Percentiles rank a stretch among this genome's conserved stretches.
These are phyloP conservation scores for Spongilla lacustris DNA, from an alignment of 37 sponge, comb jelly and placozoan species.

Conservation along the genomic window DNA sequence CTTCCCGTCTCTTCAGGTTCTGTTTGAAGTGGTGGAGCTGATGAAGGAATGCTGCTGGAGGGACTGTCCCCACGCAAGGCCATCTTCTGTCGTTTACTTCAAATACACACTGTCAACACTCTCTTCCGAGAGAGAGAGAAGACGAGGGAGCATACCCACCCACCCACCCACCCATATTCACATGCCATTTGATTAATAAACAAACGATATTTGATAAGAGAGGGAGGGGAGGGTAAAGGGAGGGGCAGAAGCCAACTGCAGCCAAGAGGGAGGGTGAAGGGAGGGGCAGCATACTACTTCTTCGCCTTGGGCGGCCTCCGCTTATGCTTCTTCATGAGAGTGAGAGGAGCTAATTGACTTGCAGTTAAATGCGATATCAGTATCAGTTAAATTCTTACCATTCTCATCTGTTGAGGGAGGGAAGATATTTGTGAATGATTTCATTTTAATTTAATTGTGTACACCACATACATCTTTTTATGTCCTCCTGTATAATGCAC, in stretches of 20 bases:
- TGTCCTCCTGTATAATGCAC: slow-evolving; percentile 2
- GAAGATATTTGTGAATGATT: no score
- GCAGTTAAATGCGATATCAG: slow-evolving; percentile 1
- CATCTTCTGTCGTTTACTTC: no score
- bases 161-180: neutral
- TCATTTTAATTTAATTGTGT: neutral
- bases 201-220: neutral
- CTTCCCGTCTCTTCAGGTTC: neutral
- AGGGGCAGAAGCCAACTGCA: neutral
- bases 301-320: neutral
- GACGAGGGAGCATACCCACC: no score
- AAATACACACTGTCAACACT: no score
- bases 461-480: neutral
- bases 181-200: slow-evolving; percentile 1
- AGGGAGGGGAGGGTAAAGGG: neutral
- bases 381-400: slow-evolving; percentile 1
- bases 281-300: neutral
- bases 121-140: no score
- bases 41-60: no score
- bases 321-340: neutral
- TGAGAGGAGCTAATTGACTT: neutral
- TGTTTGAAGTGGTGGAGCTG: no score
- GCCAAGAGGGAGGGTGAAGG: neutral
- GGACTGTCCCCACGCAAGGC: no score
- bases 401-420: slow-evolving; percentile 1